Conservation (phyloP, 2,888 invertebrate species). For the Apotomis turbidana region DNA sequence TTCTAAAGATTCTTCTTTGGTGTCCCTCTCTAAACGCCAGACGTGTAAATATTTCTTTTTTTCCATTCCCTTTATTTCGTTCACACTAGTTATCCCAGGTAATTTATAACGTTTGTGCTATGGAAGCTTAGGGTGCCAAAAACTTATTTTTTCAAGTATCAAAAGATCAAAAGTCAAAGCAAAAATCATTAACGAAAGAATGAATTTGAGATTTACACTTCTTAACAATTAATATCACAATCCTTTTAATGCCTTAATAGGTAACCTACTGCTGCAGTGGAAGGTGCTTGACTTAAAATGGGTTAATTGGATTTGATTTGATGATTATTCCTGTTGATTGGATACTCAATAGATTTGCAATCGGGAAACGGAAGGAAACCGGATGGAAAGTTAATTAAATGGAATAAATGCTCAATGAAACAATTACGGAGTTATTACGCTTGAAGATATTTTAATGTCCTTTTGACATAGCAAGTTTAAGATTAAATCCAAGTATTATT, state of each 20-base stretch:
- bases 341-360: not conserved
- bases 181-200: conserved; percentile 14
- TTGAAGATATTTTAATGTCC: not conserved
- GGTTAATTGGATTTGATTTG: not conserved
- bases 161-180: conserved; percentile 38
- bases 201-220: not conserved
- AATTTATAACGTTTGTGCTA: too few species aligned
- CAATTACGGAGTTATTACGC: not conserved
- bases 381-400: not conserved
- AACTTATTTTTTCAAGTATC: not conserved
- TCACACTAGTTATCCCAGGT: too few species aligned
- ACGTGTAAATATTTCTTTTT: too few species aligned
- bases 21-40: too few species aligned
- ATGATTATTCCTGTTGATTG: not conserved
- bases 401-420: not conserved
- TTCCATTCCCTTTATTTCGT: too few species aligned
- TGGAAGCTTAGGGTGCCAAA: not conserved
- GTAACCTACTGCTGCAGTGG: not conserved
- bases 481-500: too few species aligned
- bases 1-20: too few species aligned
- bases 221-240: too few species aligned
- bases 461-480: not conserved
- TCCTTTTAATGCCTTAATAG: too few species aligned
- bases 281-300: not conserved
- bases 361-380: not conserved